Evolutionary conservation across 64 coral and sea anemone genomes (phyloP).

Genomic region (Cladopsammia gracilis): DNA sequence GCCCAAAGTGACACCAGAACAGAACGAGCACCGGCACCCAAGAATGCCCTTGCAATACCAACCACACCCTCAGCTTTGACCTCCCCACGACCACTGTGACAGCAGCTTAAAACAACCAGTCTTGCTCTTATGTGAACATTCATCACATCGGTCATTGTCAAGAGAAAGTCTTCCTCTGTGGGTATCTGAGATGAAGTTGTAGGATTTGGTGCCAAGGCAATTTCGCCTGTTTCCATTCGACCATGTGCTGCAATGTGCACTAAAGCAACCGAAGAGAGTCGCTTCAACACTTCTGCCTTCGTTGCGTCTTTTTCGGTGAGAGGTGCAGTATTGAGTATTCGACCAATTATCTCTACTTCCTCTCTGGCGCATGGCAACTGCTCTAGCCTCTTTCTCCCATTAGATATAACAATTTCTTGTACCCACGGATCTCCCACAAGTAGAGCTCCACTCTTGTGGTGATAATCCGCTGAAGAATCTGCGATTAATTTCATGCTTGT

Average conservation of each 20-base stretch:
- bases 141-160: no score
- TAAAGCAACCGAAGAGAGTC: neutral
- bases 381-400: no score
- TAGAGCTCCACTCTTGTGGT: neutral
- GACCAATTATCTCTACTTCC: constrained; percentile 35
- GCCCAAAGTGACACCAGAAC: neutral
- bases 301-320: constrained; percentile 13
- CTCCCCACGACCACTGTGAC: no score
- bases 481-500: constrained; percentile 1
- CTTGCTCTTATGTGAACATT: neutral
- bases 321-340: constrained; percentile 22
- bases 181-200: neutral
- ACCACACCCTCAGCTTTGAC: no score
- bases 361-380: constrained; percentile 31
- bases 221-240: constrained; percentile 6
- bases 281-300: constrained; percentile 4
- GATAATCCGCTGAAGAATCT: neutral
- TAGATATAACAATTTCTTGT: neutral
- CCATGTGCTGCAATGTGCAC: constrained; percentile 37
- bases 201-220: neutral
- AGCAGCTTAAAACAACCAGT: no score
- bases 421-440: constrained; percentile 12
- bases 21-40: no score
- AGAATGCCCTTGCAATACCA: no score
- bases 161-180: neutral